Evolutionary conservation across 2,113 vertebrate species (phyloP), one percentile per base, ranked within the genome.

Genomic region (Triplophysa tibetana): DNA sequence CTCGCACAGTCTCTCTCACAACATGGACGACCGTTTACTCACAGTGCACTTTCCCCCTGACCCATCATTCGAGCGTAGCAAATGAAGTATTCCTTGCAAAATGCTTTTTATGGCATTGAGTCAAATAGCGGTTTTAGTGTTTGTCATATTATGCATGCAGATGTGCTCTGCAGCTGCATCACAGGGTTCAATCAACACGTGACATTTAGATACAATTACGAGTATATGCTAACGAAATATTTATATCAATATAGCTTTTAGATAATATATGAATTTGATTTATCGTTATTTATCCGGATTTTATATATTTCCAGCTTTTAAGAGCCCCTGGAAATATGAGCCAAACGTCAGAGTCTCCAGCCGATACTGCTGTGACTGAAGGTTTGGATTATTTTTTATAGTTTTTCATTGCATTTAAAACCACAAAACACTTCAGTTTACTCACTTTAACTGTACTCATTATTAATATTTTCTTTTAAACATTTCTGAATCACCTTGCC

Each of bases 321-420:
- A 73, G 16, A 66, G 70, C 26, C 60, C 50, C 72, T 43, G 61
- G 16, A 84, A 93, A 90, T 82, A 93, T 93, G 93, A 94, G 92
- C 90, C 87, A 89, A 90, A 88, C 90, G 75, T 77, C 92, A 89
- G 93, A 92, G 64, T 74, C 91, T 85, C 38, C 90, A 84, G 90
- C 85, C 41, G 93, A 93, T 86, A 89, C 78, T 65, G 78, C 89
- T 84, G 89, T 89, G 83, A 90, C 90, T 83, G 91, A 92, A 94
- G 93, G 92, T 93, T 85, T 87, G 21, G 78, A 62, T 33, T 82
- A 86, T n/a, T n/a, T 88, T 80, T 78, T 86, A 8, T n/a, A 21
- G 54, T 58, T 58, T 58, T 16, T 6, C 6, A 54, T 17, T 7
- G 54, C 54, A 58, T 58, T 9, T 9, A 58, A 58, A 52, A 50